These are phyloP conservation scores for Sanderia malayensis DNA, from an alignment of 30 jellyfish, hydroid and myxozoan species.

Conservation along the genomic window DNA sequence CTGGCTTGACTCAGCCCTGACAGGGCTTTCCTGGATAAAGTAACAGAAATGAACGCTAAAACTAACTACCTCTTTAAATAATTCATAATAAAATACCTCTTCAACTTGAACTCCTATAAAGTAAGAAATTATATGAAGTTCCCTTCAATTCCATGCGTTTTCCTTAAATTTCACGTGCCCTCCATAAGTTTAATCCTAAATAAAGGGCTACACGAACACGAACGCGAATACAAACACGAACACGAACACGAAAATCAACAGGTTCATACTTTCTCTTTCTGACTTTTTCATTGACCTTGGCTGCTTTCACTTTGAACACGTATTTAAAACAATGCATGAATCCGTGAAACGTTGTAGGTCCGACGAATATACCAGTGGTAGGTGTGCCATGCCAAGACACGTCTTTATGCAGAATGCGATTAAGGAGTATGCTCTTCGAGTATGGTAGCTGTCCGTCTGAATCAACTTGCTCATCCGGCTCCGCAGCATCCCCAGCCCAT, in stretches of 20 bases:
- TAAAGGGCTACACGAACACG: no score
- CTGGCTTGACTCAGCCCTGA: conserved; percentile 48
- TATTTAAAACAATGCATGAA: conserved; percentile 61
- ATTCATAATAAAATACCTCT: no score
- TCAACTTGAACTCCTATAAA: no score
- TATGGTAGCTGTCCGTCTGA: conserved; percentile 28
- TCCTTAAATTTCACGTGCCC: no score
- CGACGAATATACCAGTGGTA: conserved; percentile 43
- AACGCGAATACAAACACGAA: neutral
- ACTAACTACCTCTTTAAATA: no score
- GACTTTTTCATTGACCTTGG: conserved; percentile 39
- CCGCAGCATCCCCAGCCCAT: conserved; percentile 45
- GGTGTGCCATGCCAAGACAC: conserved; percentile 42
- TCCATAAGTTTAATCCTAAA: no score
- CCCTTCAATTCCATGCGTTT: no score
- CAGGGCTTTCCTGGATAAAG: conserved; percentile 45
- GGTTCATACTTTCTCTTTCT: conserved; percentile 32
- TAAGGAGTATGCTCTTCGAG: conserved; percentile 36
- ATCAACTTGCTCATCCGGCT: neutral
- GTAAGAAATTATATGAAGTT: no score
- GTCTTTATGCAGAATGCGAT: conserved; percentile 49
- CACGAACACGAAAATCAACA: no score
- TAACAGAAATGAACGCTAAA: no score
- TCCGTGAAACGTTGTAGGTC: conserved; percentile 63
- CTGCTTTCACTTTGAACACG: conserved; percentile 49